Evolutionary conservation across 1,140 invertebrate genomes (phyloP), one percentile per base, ranked within the genome.

Genomic region (Bombus huntii): DNA sequence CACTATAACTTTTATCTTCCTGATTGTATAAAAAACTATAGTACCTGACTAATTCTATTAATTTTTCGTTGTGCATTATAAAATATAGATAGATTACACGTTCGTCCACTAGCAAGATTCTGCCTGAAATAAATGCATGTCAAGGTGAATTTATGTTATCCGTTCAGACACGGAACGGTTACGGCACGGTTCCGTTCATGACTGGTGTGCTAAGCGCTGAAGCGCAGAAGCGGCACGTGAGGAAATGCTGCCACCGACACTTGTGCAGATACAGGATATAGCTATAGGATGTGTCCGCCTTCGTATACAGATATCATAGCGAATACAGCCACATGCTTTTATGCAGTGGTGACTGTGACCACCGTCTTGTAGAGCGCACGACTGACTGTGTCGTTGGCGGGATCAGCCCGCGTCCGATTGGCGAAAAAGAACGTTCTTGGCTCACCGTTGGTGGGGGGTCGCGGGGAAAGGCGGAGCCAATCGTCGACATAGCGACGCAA

Each of bases 401-500:
- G 70, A 75, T 74, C 79, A 81, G 78, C 83, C 65, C 37, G 81
- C 31, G 18, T 57, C 57, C 22, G 31, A 78, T 83, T 80, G 85
- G 66, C n/a, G 68, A 44, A 82, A 70, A 37, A 71, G 72, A 78
- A 37, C 31, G 70, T 74, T 74, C 70, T 22, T 25, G 47, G 59
- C 1, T 81, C 70, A 9, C 42, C 2, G 85, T 85, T 83, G 82
- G 87, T 47, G 81, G 76, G 76, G 85, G 85, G 74, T 3, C 68
- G 57, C 39, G 57, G 73, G 77, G 82, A 73, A 53, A 22, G 87
- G 83, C 82, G 59, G 89, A 87, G 86, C 87, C 81, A 83, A 85
- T 87, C 88, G 85, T 87, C 85, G 82, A 78, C 86, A 85, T 75
- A 77, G 77, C 74, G 71, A 53, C 73, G 80, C 90, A 93, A 93